phyloP scores from a whole-genome alignment of 2,797 vertebrate genomes.

The Danionella dracula region DNA sequence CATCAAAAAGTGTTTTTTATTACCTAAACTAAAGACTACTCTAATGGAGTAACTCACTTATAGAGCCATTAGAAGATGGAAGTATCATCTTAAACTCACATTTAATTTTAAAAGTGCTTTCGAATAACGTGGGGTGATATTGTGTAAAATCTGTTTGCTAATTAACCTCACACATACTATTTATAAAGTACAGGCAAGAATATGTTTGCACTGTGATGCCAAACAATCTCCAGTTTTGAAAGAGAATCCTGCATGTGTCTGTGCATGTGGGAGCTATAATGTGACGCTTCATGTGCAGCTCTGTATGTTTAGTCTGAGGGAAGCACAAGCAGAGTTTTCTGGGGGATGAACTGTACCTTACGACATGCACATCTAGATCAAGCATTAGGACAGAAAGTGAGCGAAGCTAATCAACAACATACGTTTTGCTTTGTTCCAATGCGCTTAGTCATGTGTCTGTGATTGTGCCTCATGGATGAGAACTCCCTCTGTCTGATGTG shows the following conservation, averaged over 20 bases:
- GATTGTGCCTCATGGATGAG: not conserved
- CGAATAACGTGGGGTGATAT: too few relatives aligned
- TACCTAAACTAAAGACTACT: too few relatives aligned
- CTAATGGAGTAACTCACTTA: too few relatives aligned
- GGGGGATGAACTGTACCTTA: not conserved
- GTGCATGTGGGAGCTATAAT: constrained; percentile 11
- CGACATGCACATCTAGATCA: constrained; percentile 6
- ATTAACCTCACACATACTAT: too few relatives aligned
- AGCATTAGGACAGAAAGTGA: not conserved
- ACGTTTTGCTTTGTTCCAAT: not conserved
- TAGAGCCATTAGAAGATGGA: too few relatives aligned
- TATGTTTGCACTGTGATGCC: too few relatives aligned
- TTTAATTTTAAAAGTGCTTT: too few relatives aligned
- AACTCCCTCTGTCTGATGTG: not conserved
- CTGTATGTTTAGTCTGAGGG: not conserved
- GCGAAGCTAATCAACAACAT: not conserved
- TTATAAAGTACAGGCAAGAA: too few relatives aligned
- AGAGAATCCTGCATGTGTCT: not conserved
- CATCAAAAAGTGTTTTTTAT: too few relatives aligned
- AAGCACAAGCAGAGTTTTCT: constrained; percentile 1
- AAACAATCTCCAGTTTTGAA: not conserved
- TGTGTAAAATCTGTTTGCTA: too few relatives aligned
- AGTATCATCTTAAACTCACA: too few relatives aligned
- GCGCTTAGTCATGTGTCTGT: not conserved
- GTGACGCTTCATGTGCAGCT: not conserved